These are phyloP conservation scores for Pseudorhombus dupliciocellatus DNA, from an alignment of 2,113 vertebrate genomes.

Conservation along the genomic window DNA sequence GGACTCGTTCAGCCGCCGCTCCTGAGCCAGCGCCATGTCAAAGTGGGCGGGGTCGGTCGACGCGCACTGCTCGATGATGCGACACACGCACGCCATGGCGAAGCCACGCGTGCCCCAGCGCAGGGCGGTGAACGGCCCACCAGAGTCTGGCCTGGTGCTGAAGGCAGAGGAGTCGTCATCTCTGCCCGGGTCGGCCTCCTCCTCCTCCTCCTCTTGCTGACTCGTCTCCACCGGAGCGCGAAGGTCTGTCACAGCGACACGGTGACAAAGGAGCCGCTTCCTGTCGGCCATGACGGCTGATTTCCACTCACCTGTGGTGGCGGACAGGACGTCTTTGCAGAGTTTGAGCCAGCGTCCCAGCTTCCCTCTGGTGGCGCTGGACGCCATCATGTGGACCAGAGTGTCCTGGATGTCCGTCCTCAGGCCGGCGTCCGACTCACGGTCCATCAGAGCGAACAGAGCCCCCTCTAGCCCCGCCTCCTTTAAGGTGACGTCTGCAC, in stretches of 20 bases:
- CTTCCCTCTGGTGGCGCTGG: conserved; percentile 82
- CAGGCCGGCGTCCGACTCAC: conserved; percentile 86
- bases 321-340: conserved; percentile 93
- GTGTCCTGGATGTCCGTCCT: conserved; percentile 90
- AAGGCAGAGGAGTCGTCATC: conserved; percentile 86
- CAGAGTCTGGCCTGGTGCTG: conserved; percentile 77
- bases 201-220: conserved; percentile 90
- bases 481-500: conserved; percentile 88
- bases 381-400: conserved; percentile 88
- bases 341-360: conserved; percentile 93
- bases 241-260: conserved; percentile 32
- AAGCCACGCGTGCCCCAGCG: conserved; percentile 93
- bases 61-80: conserved; percentile 88
- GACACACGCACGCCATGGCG: conserved; percentile 89
- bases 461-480: conserved; percentile 93
- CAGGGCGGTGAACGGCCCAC: conserved; percentile 86
- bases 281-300: background rate
- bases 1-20: conserved; percentile 85
- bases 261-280: fast-evolving
- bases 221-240: conserved; percentile 79
- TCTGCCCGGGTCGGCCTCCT: conserved; percentile 83
- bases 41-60: conserved; percentile 85
- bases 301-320: conserved; percentile 83
- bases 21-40: conserved; percentile 88
- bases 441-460: conserved; percentile 89